Evolutionary conservation across 2,888 invertebrate genomes (phyloP), one percentile per base, ranked within the genome.

Genomic region (Pachydiplax longipennis): DNA sequence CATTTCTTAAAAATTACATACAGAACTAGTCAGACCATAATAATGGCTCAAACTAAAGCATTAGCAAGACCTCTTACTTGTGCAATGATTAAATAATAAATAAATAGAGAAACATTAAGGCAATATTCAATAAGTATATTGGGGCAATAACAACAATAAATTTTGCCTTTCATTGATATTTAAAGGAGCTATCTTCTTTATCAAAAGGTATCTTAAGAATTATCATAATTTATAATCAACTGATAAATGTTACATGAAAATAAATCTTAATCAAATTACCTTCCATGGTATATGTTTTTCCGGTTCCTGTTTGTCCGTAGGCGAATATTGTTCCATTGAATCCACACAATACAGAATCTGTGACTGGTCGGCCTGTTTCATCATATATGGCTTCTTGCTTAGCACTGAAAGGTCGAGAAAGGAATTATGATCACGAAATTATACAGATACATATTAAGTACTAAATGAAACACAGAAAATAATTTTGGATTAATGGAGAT

Each of bases 321-420:
- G 99, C 99, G 95, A 99, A 99, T 92, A 99, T 99, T 92, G 99
- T 99, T 22, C 99, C 99, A 94, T 99, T 99, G 94, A 99, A 99
- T 2, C 99, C 99, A 93, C 98, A 97, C 91, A 99, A 95, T 8
- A 99, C 99, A 0, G 98, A 98, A 92, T 98, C 97, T 37, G 99
- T 98, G 92, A 99, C 94, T 0, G 99, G 98, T 87, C 98, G 96
- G 91, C 99, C 99, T 92, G 98, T 98, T 94, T 99, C 99, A 94
- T 99, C 98, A 95, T 99, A 99, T 44, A 99, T 95, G 92, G 98
- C 97, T 93, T 97, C 97, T 94, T 99, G 99, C 92, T 96, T 96
- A 0, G 99, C 97, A 92, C 96, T 96, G 92, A 90, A 94, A 94
- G 90, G 90, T 90, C 81, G 91, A 90, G 80, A 65, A 82, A 91